Evolutionary conservation across 2,888 invertebrate genomes (phyloP).

Genomic region (Drosophila eohydei): DNA sequence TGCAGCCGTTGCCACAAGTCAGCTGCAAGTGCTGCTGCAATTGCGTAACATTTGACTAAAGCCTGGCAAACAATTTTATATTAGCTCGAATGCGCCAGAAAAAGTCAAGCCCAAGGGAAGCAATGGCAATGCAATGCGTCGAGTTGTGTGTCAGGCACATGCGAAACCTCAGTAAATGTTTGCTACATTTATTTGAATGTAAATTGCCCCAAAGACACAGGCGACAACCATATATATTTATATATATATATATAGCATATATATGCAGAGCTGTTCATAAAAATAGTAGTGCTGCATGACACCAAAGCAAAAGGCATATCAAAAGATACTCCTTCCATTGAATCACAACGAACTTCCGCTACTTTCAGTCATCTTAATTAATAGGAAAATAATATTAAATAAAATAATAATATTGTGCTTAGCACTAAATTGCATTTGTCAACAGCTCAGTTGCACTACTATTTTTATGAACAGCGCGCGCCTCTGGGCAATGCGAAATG

Average conservation of each 20-base stretch:
- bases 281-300: too few relatives aligned
- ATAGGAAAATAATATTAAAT: too few relatives aligned
- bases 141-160: neutral
- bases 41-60: conserved; percentile 26
- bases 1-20: conserved; percentile 5
- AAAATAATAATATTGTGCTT: too few relatives aligned
- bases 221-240: neutral
- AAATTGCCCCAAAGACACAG: conserved; percentile 32
- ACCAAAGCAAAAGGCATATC: too few relatives aligned
- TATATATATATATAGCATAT: neutral
- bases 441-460: too few relatives aligned
- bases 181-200: conserved; percentile 45
- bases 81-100: conserved; percentile 13
- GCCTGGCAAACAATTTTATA: conserved; percentile 3
- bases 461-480: too few relatives aligned
- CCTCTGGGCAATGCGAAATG: conserved; percentile 17
- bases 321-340: too few relatives aligned
- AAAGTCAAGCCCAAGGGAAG: neutral
- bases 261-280: too few relatives aligned
- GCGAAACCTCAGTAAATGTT: conserved; percentile 26
- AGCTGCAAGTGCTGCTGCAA: conserved; percentile 7
- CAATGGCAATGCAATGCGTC: neutral
- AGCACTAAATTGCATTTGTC: too few relatives aligned
- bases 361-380: too few relatives aligned
- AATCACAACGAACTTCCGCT: too few relatives aligned